Conservation (phyloP, 2,888 invertebrate genomes). For the Polymixis lichenea region DNA sequence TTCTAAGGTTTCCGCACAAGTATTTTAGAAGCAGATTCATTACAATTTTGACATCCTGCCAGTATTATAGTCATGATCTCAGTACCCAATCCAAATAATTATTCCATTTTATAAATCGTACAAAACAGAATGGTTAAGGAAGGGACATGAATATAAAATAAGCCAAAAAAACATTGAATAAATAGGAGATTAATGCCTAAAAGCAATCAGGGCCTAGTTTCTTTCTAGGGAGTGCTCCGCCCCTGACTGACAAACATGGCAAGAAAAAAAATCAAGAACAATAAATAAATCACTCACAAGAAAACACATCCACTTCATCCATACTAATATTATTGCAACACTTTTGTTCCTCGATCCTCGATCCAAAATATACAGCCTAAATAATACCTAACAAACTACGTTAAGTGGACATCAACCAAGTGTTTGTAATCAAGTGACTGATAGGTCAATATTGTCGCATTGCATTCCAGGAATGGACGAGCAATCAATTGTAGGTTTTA, state of each 20-base stretch:
- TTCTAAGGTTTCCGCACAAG: background rate
- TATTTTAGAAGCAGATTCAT: background rate
- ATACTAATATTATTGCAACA: constrained; percentile 32
- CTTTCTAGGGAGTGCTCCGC: background rate
- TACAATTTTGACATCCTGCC: background rate
- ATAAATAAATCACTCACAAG: background rate
- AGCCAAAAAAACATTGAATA: background rate
- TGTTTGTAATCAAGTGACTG: constrained; percentile 44
- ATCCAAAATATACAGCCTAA: constrained; percentile 49
- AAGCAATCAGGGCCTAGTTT: constrained; percentile 1
- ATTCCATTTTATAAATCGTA: background rate
- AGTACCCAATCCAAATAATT: constrained; percentile 6
- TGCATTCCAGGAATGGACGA: constrained; percentile 29
- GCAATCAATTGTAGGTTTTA: constrained; percentile 51
- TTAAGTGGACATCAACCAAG: constrained; percentile 26
- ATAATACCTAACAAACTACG: constrained; percentile 40
- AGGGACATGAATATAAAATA: background rate
- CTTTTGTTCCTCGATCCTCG: constrained; percentile 23
- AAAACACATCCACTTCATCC: constrained; percentile 7
- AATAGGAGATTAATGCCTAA: background rate
- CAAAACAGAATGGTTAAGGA: background rate
- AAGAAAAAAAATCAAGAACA: background rate
- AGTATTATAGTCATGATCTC: constrained; percentile 13
- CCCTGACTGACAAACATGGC: background rate
- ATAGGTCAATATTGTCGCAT: constrained; percentile 40